A percentile compares a stretch with the other conserved stretches of the same genome.
Conservation (phyloP, 2,888 invertebrate genomes). For the Cosmia trapezina region DNA sequence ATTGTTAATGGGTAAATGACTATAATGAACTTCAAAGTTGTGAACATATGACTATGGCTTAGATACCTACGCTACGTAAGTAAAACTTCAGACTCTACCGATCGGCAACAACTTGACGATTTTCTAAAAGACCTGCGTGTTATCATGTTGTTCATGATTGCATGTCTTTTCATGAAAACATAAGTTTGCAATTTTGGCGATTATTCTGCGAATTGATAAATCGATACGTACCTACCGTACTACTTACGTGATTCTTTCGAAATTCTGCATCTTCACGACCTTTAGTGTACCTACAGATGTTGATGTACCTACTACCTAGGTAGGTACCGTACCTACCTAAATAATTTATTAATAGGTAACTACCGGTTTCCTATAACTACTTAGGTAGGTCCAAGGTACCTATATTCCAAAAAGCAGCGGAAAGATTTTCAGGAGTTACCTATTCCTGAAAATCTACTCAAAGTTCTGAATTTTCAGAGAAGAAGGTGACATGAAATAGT, state of each 20-base stretch:
- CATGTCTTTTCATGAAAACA: slow-evolving; percentile 36
- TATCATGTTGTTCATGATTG: slow-evolving; percentile 28
- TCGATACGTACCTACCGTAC: slow-evolving; percentile 15
- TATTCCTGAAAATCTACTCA: too few species aligned
- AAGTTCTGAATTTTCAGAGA: background rate
- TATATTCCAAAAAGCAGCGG: background rate
- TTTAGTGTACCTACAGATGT: background rate
- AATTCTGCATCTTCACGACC: background rate
- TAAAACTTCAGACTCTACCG: background rate
- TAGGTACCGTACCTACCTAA: background rate
- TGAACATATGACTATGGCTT: too few species aligned
- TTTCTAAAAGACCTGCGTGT: slow-evolving; percentile 10
- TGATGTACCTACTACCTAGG: too few species aligned
- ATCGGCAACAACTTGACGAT: background rate
- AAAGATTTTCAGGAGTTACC: background rate
- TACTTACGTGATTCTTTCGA: slow-evolving; percentile 23
- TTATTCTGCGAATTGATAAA: slow-evolving; percentile 40
- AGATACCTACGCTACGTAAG: too few species aligned
- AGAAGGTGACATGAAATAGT: too few species aligned
- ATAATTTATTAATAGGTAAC: background rate
- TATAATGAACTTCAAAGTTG: too few species aligned
- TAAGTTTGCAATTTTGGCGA: slow-evolving; percentile 15
- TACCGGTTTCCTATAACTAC: background rate
- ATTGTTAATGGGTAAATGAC: too few species aligned
- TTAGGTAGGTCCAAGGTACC: too few species aligned